These are phyloP conservation scores for Phenganax stokvisi DNA, from an alignment of 92 coral and sea anemone species.

Conservation along the genomic window DNA sequence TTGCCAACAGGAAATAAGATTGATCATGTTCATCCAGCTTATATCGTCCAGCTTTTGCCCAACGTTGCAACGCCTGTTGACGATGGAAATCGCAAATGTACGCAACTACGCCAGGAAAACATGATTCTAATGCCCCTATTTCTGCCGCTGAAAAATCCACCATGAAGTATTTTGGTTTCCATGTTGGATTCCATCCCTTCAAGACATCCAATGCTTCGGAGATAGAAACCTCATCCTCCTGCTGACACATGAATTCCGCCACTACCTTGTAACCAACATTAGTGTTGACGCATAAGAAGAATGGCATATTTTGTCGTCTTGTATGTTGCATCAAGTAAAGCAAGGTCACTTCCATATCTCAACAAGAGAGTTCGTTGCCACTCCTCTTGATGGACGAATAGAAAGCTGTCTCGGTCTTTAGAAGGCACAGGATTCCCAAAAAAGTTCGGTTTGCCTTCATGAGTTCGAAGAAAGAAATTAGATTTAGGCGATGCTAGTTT, in stretches of 20 bases:
- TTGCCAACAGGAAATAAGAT: not conserved
- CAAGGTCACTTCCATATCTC: slow-evolving; percentile 12
- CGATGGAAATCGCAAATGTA: slow-evolving; percentile 53
- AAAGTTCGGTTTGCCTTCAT: slow-evolving; percentile 15
- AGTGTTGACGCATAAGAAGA: slow-evolving; percentile 19
- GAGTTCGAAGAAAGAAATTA: slow-evolving; percentile 45
- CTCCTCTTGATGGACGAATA: not conserved
- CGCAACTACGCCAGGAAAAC: slow-evolving; percentile 36
- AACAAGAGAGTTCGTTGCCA: slow-evolving; percentile 8
- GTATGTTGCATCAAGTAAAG: slow-evolving; percentile 12
- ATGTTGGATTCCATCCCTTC: slow-evolving; percentile 45
- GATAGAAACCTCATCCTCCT: slow-evolving; percentile 28
- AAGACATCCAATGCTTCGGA: slow-evolving; percentile 44
- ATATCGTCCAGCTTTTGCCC: slow-evolving; percentile 34
- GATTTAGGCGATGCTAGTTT: slow-evolving; percentile 25
- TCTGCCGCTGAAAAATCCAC: slow-evolving; percentile 43
- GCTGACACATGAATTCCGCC: slow-evolving; percentile 13
- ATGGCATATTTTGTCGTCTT: slow-evolving; percentile 19
- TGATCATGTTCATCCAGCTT: slow-evolving; percentile 34
- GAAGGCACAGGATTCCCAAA: slow-evolving; percentile 8
- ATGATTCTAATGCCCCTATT: slow-evolving; percentile 46
- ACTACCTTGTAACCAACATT: slow-evolving; percentile 11
- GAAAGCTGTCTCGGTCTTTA: not conserved
- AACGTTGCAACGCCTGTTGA: slow-evolving; percentile 43
- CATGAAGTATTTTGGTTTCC: slow-evolving; percentile 50